Base-by-base conservation (phyloP, 2,113 vertebrate genomes). In the Callaeas wilsoni region DNA sequence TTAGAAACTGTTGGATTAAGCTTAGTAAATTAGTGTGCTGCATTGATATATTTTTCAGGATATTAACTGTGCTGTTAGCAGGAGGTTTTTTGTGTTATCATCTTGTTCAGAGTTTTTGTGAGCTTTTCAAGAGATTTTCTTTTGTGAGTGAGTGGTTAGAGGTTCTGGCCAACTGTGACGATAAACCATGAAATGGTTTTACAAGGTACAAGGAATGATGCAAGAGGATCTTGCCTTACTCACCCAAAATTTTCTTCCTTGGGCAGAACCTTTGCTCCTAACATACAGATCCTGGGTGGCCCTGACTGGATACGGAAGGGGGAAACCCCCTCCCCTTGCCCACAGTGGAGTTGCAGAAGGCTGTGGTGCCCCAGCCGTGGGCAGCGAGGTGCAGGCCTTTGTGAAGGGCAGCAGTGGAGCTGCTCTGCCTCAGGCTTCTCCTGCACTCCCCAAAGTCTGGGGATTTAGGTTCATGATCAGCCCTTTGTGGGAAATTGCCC, bases 301-400 rank as follows among this genome's bases (percentile, higher is more conserved):
- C 33, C 1, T 0, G 0, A 2, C 7, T 2, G 16, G 63, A 6
- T 23, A 5, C 0, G 2, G 23, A 25, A 32, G 3, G 7, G 13
- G 15, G 30, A 13, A 20, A 16, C 16, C 1, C 8, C 5, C 59
- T 27, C 1, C 21, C 57, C 8, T 29, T 59, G 47, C 27, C 44
- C 57, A 4, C 52, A 5, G 9, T 0, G 9, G 65, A 22, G 35
- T 0, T 46, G 49, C 63, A 32, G 78, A 14, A 18, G 32, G 39
- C 47, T 21, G 49, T 7, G 65, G 7, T 26, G 27, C 19, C 60
- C 68, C 21, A 3, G 41, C 47, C 1, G 0, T 1, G 33, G 71
- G 53, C 53, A 44, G 30, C 0, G 1, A 33, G 47, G n/a, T 17
- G 44, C 2, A 0, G 3, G 8, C 59, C 6, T 55, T 12, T 12